A percentile compares a stretch with the other conserved stretches of the same genome.
Conservation (phyloP, 2,888 invertebrate species). For the Synergus japonicus region DNA sequence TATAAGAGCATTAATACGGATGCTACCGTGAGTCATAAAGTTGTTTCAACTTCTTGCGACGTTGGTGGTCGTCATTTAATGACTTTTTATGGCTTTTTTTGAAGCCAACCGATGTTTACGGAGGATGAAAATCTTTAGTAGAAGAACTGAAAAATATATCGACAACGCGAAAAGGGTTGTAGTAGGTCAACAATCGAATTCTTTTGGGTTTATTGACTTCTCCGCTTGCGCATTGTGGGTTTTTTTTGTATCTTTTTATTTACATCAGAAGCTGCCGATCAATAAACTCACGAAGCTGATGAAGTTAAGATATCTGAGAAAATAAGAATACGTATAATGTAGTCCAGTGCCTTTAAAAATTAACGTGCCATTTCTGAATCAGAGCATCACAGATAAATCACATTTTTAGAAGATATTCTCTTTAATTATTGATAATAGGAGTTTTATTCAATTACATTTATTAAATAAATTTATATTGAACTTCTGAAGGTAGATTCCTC, state of each 20-base stretch:
- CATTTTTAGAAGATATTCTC: slow-evolving; percentile 9
- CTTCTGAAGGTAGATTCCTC: too few relatives aligned
- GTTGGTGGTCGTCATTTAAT: slow-evolving; percentile 30
- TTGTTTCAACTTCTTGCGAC: slow-evolving; percentile 26
- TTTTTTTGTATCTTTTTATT: slow-evolving; percentile 29
- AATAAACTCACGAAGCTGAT: slow-evolving; percentile 3
- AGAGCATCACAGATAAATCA: background rate
- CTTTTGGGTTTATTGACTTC: slow-evolving; percentile 24
- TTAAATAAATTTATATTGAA: too few relatives aligned
- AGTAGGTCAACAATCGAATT: slow-evolving; percentile 33
- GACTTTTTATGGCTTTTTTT: slow-evolving; percentile 30
- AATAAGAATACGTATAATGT: background rate
- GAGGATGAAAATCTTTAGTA: slow-evolving; percentile 27
- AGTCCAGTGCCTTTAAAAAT: slow-evolving; percentile 11
- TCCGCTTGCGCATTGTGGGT: slow-evolving; percentile 13
- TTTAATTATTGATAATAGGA: slow-evolving; percentile 11
- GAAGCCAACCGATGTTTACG: slow-evolving; percentile 15
- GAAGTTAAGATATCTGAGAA: background rate
- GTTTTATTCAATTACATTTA: background rate
- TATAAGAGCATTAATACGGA: slow-evolving; percentile 57
- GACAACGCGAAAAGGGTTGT: slow-evolving; percentile 30
- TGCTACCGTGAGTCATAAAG: slow-evolving; percentile 70
- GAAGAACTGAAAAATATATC: slow-evolving; percentile 7
- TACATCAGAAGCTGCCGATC: slow-evolving; percentile 2
- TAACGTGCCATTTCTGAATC: slow-evolving; percentile 10